Percentiles rank a stretch among this genome's conserved stretches.
phyloP scores from a whole-genome alignment of 2,888 invertebrate species.

The Mechanitis messenoides region DNA sequence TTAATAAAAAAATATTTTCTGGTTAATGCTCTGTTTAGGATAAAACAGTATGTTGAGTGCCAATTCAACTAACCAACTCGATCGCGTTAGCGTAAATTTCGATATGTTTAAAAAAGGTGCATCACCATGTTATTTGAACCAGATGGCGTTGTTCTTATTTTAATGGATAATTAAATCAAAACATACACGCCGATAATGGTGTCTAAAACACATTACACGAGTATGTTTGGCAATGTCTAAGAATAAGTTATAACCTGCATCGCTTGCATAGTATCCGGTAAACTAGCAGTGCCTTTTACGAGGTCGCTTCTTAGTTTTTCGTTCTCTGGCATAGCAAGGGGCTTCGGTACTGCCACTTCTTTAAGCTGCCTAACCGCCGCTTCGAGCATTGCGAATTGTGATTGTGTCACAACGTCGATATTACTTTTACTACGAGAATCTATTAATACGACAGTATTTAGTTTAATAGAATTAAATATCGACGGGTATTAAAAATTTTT shows the following conservation, averaged over 20 bases:
- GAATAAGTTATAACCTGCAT: conserved; percentile 49
- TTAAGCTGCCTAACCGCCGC: conserved; percentile 39
- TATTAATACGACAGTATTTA: conserved; percentile 10
- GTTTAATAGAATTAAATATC: neutral
- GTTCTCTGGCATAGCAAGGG: conserved; percentile 51
- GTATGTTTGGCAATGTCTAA: neutral
- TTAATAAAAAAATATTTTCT: neutral
- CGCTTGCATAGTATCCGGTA: conserved; percentile 59
- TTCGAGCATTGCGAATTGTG: conserved; percentile 51
- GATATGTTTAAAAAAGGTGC: too few species aligned
- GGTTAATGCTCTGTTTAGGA: too few species aligned
- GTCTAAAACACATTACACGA: too few species aligned
- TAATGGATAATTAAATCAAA: too few species aligned
- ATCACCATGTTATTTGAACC: too few species aligned
- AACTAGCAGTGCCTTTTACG: conserved; percentile 49
- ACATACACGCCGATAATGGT: too few species aligned
- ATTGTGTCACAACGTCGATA: conserved; percentile 58
- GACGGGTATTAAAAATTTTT: too few species aligned
- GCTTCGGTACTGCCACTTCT: conserved; percentile 38
- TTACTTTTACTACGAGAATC: conserved; percentile 39
- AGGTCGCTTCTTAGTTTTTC: conserved; percentile 45
- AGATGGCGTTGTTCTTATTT: too few species aligned
- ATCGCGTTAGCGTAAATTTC: too few species aligned
- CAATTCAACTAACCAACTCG: too few species aligned
- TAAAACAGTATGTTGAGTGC: too few species aligned